Conservation (phyloP, 2,113 vertebrate species). For the Scophthalmus maximus region DNA sequence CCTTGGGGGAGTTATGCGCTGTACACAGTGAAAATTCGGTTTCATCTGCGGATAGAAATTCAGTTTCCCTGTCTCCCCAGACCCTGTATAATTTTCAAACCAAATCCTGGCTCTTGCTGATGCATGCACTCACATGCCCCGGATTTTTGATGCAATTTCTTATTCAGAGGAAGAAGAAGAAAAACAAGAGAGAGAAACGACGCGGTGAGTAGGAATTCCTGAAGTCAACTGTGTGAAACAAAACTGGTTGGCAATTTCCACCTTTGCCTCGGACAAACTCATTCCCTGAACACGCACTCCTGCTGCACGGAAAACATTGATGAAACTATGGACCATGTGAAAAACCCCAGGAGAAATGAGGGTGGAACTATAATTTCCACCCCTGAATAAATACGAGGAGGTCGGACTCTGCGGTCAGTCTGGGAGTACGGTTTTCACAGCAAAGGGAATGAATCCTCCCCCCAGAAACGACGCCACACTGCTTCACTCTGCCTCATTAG, state of each 20-base stretch:
- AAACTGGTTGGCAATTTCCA: neutral
- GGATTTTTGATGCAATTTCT: neutral
- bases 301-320: neutral
- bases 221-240: neutral
- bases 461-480: neutral
- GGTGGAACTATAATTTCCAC: neutral
- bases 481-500: constrained; percentile 2
- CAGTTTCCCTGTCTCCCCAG: neutral
- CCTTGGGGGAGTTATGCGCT: too few relatives aligned
- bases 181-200: too few relatives aligned
- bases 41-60: too few relatives aligned
- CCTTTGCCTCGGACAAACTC: neutral
- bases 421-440: neutral
- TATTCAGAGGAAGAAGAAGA: neutral
- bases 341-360: neutral
- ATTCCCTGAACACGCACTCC: neutral
- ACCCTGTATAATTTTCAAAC: neutral
- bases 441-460: neutral
- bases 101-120: neutral
- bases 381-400: neutral
- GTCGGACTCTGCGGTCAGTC: constrained; percentile 13
- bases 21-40: too few relatives aligned
- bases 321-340: neutral
- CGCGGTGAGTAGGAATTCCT: neutral
- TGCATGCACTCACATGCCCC: neutral